A percentile compares a stretch with the other conserved stretches of the same genome.
These are phyloP conservation scores for Speoplatyrhinus poulsoni DNA, from an alignment of 2,113 vertebrate genomes.

Conservation along the genomic window DNA sequence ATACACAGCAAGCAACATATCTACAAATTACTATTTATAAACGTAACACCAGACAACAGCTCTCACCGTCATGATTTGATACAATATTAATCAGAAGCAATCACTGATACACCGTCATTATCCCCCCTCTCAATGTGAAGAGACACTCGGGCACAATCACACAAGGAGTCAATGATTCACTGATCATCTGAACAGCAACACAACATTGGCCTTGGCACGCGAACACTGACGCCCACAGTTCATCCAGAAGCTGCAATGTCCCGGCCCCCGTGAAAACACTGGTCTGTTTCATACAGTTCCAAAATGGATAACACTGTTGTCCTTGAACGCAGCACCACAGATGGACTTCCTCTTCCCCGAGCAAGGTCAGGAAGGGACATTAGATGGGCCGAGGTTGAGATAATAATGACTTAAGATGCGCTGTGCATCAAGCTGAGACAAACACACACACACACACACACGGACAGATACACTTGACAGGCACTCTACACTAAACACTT, in stretches of 20 bases:
- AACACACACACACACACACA: not conserved
- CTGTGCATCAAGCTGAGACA: slow-evolving; percentile 23
- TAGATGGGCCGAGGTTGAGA: slow-evolving; percentile 14
- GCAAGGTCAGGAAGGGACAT: slow-evolving; percentile 46
- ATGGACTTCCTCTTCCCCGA: slow-evolving; percentile 58
- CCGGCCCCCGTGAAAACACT: slow-evolving; percentile 64
- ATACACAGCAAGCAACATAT: slow-evolving; percentile 3
- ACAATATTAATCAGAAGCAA: slow-evolving; percentile 53
- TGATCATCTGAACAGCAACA: slow-evolving; percentile 61
- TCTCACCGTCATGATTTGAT: slow-evolving; percentile 35
- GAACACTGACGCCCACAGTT: slow-evolving; percentile 69
- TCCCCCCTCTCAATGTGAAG: slow-evolving; percentile 42
- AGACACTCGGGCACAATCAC: slow-evolving; percentile 33
- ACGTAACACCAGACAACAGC: slow-evolving; percentile 28
- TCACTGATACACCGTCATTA: slow-evolving; percentile 62
- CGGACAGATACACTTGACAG: not conserved
- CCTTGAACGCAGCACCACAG: slow-evolving; percentile 73
- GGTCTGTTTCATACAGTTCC: slow-evolving; percentile 70
- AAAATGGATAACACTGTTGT: slow-evolving; percentile 73
- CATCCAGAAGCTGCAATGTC: slow-evolving; percentile 50
- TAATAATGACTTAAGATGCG: slow-evolving; percentile 36
- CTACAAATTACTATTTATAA: slow-evolving; percentile 31
- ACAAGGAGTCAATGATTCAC: slow-evolving; percentile 67
- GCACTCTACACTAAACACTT: no score
- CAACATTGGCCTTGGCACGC: slow-evolving; percentile 67